Base-by-base conservation (phyloP, 2,888 invertebrate species). In the Pherbina coryleti region DNA sequence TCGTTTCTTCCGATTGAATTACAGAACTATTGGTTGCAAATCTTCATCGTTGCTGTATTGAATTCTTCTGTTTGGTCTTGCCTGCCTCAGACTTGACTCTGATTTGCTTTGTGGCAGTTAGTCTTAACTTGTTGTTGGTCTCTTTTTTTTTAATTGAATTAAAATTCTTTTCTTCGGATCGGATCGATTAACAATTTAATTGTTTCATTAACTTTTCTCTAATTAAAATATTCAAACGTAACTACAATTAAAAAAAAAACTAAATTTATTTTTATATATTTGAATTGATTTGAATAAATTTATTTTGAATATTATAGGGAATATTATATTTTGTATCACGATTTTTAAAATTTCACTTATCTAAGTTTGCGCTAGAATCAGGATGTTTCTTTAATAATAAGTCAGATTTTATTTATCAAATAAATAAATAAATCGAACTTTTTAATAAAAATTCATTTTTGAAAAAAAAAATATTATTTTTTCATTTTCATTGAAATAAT, bases 131-230 rank as follows among this genome's bases (percentile, higher is more conserved):
- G 64, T 37, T 31, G 17, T 34, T 64, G 3, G 7, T 28, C 25
- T n/a, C n/a, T n/a, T n/a, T 64, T 5, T 66, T 37, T 34, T 66
- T 66, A 66, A 66, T 60, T 66, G 34, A 66, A 37, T 66, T 66
- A 19, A 66, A 66, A 66, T 66, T 66, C 66, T 37, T 66, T 37
- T 34, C 66, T 8, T 34, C 66, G 9, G 60, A 60, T 60, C 60
- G 60, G 19, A 44, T 64, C 64, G 31, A 64, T 64, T 64, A 49
- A 34, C 49, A 67, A 9, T 44, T 22, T 69, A 69, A 69, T 69
- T 69, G 51, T 69, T 69, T 69, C 69, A 69, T 69, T 69, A 69
- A 22, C 49, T 67, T 44, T 49, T n/a, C 8, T 19, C 25, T 67
- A 67, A 67, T 67, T 67, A 67, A 67, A 67, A 67, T 44, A 22